Base-by-base conservation (phyloP, 2,113 vertebrate species). In the Neolamprologus modestus region DNA sequence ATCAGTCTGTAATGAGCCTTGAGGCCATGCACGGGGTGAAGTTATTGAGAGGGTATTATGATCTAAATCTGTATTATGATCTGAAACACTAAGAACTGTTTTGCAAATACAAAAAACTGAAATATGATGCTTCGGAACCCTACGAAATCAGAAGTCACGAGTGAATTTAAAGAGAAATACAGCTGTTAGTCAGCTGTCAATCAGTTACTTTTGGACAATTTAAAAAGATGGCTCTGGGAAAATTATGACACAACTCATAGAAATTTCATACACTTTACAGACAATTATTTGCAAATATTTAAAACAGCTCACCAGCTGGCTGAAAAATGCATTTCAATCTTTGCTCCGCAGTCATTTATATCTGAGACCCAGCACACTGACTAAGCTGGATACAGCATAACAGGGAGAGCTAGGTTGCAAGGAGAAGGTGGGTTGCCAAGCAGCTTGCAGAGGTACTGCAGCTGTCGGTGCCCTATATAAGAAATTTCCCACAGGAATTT, bases 1-100 rank as follows among this genome's bases (percentile, higher is more conserved):
- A 82, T 33, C 55, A 80, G 79, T 76, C 82, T 71, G 12, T 91
- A 90, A 92, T 91, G 88, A 94, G 82, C 86, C 83, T 83, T 40
- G 35, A 91, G 90, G 90, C 66, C 19, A 53, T 7, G 42, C 2
- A 19, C 1, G 42, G 81, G 11, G 84, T 19, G 52, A 28, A 31
- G 86, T 82, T 82, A 88, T 83, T 37, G 19, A 66, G 73, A 7
- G 16, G 16, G 28, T 40, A 81, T 81, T 42, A 81, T 12, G 21
- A 57, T 57, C 21, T 19, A 57, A 81, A 57, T 78, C 57, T 19
- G 57, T 33, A 61, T 33, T 61, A 61, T 61, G 2, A 61, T 61
- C 45, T 12, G 16, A 78, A 52, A 52, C 10, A 78, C 45, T 52
- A 52, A 52, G 10, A 78, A 52, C 26, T 50, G 24, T 50, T 76